Evolutionary conservation across 2,797 vertebrate genomes (phyloP), one percentile per base, ranked within the genome.

Genomic region (Morelia viridis): DNA sequence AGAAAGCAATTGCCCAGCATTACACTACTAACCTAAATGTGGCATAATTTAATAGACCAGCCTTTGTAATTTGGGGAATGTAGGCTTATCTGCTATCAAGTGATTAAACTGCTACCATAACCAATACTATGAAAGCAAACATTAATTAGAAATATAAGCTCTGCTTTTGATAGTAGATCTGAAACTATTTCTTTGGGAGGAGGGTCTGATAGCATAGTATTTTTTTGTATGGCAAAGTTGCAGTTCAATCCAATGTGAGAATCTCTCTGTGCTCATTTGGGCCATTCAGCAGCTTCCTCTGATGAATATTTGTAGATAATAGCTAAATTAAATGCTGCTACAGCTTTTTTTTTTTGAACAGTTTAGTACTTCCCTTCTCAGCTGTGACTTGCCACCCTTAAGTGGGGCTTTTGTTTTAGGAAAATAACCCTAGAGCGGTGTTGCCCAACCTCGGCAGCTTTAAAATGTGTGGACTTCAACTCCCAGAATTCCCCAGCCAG

Each of bases 1-100:
- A 93, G 96, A 95, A 28, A 11, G 88, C 84, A n/a, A 95, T 96
- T 96, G 96, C 93, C 87, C 71, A 94, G 86, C 90, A 93, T 92
- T 91, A 22, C 60, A 83, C 95, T 95, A 89, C 93, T 91, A 80
- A 80, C 60, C 83, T 65, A 61, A 91, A 56, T 94, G 0, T 92
- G 95, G 62, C 28, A 50, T 88, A 31, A 93, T 93, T 90, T 88
- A 94, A 61, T 15, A 90, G 65, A 93, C 5, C 0, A 58, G 53
- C 93, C 80, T 94, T 91, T 80, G n/a, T 61, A 9, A 85, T 94
- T 93, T 86, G 28, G 46, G 15, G 53, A 60, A 68, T 92, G 93
- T 92, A 53, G 0, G 1, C 0, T 91, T 46, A 2, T 91, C 4
- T 83, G 7, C 17, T 58, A 28, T 57, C 56, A 22, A n/a, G n/a